A percentile compares a stretch with the other conserved stretches of the same genome.
Evolutionary conservation across 2,888 invertebrate species (phyloP).

Genomic region (Lottia gigantea): DNA sequence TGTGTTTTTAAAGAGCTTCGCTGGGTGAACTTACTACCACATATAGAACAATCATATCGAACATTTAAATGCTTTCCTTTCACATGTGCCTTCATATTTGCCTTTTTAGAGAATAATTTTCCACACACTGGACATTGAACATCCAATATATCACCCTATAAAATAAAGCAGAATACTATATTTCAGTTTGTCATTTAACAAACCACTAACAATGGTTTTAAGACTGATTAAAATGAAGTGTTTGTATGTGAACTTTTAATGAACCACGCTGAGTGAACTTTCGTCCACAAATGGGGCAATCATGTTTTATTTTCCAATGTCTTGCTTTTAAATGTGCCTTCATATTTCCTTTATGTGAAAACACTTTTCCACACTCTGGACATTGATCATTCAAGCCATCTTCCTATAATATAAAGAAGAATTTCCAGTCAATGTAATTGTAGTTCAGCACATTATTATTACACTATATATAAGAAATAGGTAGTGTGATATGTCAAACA

Average conservation of each 20-base stretch:
- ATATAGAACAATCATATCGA: neutral
- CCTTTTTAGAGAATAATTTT: neutral
- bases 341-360: slow-evolving; percentile 1
- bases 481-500: too few relatives aligned
- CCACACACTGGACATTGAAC: neutral
- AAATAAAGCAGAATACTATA: neutral
- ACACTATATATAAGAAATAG: too few relatives aligned
- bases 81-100: neutral
- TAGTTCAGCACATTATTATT: too few relatives aligned
- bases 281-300: neutral
- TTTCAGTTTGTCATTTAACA: too few relatives aligned
- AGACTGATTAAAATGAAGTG: neutral
- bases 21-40: neutral
- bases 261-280: neutral
- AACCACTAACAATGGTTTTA: too few relatives aligned
- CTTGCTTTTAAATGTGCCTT: neutral
- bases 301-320: neutral
- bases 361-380: neutral
- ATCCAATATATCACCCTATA: neutral
- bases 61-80: neutral
- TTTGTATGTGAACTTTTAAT: neutral
- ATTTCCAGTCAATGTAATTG: too few relatives aligned
- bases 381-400: neutral
- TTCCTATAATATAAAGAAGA: too few relatives aligned
- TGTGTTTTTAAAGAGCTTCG: neutral